Evolutionary conservation across 2,888 invertebrate species (phyloP).

Genomic region (Ecdyonurus torrentis): DNA sequence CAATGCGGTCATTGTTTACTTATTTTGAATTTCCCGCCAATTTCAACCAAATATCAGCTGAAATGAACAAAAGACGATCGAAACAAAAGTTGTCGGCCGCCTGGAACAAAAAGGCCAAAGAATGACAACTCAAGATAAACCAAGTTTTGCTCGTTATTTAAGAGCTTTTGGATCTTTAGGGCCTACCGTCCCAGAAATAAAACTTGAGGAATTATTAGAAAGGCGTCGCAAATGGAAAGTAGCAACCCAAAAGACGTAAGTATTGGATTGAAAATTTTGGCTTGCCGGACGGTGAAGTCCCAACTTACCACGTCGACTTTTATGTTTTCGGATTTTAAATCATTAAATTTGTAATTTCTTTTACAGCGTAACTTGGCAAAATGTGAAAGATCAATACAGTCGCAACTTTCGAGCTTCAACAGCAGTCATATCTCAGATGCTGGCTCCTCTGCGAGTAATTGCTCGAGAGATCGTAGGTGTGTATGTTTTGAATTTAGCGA

Average conservation of each 20-base stretch:
- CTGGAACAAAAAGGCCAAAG: neutral
- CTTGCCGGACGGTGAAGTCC: neutral
- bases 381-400: neutral
- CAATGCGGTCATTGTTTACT: too few species aligned
- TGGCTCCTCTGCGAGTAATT: neutral
- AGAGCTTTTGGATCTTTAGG: slow-evolving; percentile 6
- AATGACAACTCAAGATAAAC: slow-evolving; percentile 3
- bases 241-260: slow-evolving; percentile 5
- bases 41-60: neutral
- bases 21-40: neutral
- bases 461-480: neutral
- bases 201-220: slow-evolving; percentile 2
- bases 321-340: too few species aligned
- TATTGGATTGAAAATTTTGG: neutral
- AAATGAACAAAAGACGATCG: neutral
- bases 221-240: slow-evolving; percentile 5
- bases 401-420: neutral
- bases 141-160: slow-evolving; percentile 8
- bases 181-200: neutral
- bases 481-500: neutral
- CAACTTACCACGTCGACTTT: neutral
- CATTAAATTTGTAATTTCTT: neutral
- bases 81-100: neutral
- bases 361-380: neutral
- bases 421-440: neutral